These are phyloP conservation scores for Micropoecilia bifurca DNA, from an alignment of 2,797 vertebrate species.

Conservation along the genomic window DNA sequence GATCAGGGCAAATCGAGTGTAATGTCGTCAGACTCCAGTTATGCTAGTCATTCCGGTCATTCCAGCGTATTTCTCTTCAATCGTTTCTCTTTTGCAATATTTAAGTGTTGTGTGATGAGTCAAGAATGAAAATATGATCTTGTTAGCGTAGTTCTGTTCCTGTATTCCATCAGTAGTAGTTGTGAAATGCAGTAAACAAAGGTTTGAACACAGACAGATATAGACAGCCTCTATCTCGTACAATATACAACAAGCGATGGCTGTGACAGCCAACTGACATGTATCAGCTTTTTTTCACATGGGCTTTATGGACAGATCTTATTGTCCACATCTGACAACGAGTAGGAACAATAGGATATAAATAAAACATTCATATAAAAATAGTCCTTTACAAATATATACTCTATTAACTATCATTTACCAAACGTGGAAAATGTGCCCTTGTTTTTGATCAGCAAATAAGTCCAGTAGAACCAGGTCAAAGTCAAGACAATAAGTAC, in stretches of 20 bases:
- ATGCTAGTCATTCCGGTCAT: background rate
- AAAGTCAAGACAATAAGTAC: constrained; percentile 64
- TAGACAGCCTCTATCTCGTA: constrained; percentile 70
- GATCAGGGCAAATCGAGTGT: background rate
- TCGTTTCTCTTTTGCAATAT: background rate
- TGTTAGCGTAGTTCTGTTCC: constrained; percentile 77
- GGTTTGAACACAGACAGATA: constrained; percentile 76
- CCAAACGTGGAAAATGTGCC: constrained; percentile 84
- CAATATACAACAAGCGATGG: constrained; percentile 73
- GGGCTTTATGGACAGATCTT: constrained; percentile 56
- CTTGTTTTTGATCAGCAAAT: constrained; percentile 69
- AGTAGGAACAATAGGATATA: constrained; percentile 86
- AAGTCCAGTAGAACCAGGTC: constrained; percentile 62
- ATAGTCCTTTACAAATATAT: constrained; percentile 99
- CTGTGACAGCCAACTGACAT: constrained; percentile 70
- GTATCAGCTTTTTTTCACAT: constrained; percentile 61
- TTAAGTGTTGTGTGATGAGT: constrained; percentile 15
- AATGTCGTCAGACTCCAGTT: background rate
- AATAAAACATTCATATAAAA: constrained; percentile 99
- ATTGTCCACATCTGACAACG: constrained; percentile 70
- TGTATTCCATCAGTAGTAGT: constrained; percentile 82
- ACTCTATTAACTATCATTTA: constrained; percentile 91
- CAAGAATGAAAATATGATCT: constrained; percentile 58
- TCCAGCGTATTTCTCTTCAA: background rate
- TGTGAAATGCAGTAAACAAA: constrained; percentile 81